Conservation (phyloP, 2,888 invertebrate species). For the Ormyrus nitidulus region DNA sequence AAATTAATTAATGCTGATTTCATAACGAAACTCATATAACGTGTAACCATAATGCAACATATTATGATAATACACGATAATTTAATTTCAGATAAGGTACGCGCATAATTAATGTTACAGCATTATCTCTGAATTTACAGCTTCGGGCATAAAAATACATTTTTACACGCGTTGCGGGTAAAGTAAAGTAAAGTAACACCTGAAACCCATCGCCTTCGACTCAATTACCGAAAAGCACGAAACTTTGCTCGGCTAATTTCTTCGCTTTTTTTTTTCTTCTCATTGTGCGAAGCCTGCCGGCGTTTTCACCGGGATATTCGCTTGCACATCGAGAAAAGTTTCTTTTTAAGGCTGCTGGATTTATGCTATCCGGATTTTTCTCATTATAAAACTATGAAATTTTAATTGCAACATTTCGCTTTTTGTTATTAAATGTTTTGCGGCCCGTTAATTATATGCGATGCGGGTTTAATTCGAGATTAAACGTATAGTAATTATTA, state of each 20-base stretch:
- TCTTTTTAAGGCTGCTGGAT: background rate
- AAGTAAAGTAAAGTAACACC: slow-evolving; percentile 19
- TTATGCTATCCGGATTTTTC: background rate
- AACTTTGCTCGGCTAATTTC: background rate
- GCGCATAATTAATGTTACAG: slow-evolving; percentile 43
- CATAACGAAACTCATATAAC: slow-evolving; percentile 12
- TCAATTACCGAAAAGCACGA: slow-evolving; percentile 45
- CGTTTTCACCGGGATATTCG: background rate
- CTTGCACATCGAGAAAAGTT: background rate
- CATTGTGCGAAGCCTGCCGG: background rate
- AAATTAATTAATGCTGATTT: slow-evolving; percentile 43
- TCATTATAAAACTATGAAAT: no score
- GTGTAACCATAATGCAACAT: slow-evolving; percentile 16
- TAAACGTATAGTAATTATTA: no score
- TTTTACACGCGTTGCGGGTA: slow-evolving; percentile 29
- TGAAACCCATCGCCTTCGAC: slow-evolving; percentile 2
- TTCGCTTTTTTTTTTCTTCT: background rate
- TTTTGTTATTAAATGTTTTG: no score
- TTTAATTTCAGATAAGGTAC: slow-evolving; percentile 44
- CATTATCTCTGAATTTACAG: slow-evolving; percentile 47
- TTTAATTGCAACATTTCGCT: no score
- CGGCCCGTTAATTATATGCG: no score
- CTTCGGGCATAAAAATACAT: slow-evolving; percentile 39
- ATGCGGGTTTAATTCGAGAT: no score
- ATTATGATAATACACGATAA: slow-evolving; percentile 46